Percentiles rank a stretch among this genome's conserved stretches.
Conservation (phyloP, 1,140 invertebrate species). For the silkworm (Bombyx mori) region DNA sequence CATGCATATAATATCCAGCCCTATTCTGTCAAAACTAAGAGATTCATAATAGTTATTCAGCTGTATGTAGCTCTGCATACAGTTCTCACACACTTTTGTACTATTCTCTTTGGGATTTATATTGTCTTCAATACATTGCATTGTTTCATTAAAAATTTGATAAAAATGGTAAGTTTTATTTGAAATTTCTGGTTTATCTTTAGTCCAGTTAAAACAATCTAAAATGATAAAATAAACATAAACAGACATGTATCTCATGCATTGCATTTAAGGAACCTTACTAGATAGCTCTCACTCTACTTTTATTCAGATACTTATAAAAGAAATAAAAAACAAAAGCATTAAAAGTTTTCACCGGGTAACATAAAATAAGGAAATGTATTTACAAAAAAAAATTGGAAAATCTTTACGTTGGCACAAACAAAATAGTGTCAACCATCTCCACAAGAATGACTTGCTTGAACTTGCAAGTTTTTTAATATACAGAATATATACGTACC, state of each 20-base stretch:
- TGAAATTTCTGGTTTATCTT: slow-evolving; percentile 48
- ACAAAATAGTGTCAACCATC: too few relatives aligned
- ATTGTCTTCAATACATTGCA: slow-evolving; percentile 54
- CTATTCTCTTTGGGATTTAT: slow-evolving; percentile 38
- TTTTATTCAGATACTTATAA: too few relatives aligned
- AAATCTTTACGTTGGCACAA: too few relatives aligned
- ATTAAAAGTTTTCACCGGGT: too few relatives aligned
- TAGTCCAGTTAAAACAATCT: slow-evolving; percentile 70
- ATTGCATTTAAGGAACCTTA: too few relatives aligned
- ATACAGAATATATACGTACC: slow-evolving; percentile 44
- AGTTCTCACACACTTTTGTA: slow-evolving; percentile 62
- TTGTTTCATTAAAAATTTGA: slow-evolving; percentile 59
- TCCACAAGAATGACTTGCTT: too few relatives aligned
- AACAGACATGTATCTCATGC: too few relatives aligned
- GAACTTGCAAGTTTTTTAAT: too few relatives aligned
- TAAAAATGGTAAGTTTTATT: slow-evolving; percentile 65
- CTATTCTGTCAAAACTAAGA: slow-evolving; percentile 68
- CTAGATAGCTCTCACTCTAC: too few relatives aligned
- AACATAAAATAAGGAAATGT: too few relatives aligned
- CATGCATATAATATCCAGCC: slow-evolving; percentile 72
- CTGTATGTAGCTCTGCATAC: slow-evolving; percentile 66
- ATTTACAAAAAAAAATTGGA: too few relatives aligned
- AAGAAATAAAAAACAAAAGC: too few relatives aligned
- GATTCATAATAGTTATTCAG: slow-evolving; percentile 70
- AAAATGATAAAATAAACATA: slow-evolving; percentile 24